phyloP scores from a whole-genome alignment of 2,797 vertebrate species.

The Masticophis lateralis region DNA sequence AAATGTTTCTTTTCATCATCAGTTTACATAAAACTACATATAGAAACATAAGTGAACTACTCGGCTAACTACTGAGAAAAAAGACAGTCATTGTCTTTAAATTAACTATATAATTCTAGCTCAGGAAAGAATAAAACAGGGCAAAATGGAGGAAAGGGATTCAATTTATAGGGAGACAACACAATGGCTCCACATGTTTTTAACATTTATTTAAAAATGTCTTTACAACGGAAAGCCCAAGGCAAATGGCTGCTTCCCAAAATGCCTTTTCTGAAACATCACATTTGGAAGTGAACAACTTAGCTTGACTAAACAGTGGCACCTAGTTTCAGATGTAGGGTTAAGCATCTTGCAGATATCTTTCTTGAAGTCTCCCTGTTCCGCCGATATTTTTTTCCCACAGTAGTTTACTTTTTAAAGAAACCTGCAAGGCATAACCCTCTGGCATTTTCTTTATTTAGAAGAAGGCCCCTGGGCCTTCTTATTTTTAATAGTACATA shows the following conservation, averaged over 20 bases:
- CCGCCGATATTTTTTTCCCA: neutral
- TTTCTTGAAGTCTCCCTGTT: neutral
- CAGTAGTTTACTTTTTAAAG: neutral
- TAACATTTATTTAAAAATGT: neutral
- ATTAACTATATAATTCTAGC: neutral
- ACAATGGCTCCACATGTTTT: neutral
- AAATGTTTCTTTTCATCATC: neutral
- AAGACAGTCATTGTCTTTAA: neutral
- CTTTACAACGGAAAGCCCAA: slow-evolving; percentile 7
- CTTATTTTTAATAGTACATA: neutral
- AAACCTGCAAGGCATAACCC: neutral
- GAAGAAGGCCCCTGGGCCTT: neutral
- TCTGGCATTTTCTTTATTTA: neutral
- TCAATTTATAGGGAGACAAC: neutral
- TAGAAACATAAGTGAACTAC: neutral
- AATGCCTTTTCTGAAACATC: neutral
- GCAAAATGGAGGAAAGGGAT: neutral
- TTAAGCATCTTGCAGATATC: neutral
- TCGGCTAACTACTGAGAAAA: neutral
- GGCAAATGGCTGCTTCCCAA: neutral
- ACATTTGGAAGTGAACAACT: neutral
- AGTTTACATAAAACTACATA: neutral
- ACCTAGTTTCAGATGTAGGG: neutral
- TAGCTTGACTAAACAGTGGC: neutral
- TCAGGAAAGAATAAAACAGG: neutral